phyloP scores from a whole-genome alignment of 2,113 vertebrate genomes.

The Melanerpes aurifrons region DNA sequence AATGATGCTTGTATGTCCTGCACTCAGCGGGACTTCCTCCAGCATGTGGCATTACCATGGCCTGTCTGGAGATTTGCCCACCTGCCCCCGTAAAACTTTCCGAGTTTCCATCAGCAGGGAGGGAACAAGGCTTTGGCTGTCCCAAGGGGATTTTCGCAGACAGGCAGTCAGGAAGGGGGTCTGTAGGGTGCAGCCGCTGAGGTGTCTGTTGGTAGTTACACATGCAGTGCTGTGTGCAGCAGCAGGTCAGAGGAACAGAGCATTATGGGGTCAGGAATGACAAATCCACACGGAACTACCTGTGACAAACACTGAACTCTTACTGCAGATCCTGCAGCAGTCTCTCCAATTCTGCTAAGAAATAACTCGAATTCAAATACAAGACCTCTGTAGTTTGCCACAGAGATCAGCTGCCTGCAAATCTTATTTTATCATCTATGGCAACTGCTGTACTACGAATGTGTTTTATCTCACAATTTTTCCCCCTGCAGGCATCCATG shows the following conservation, averaged over 20 bases:
- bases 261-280: fast-evolving
- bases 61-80: fast-evolving
- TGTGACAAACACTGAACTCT: background rate
- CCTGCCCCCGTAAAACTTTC: background rate
- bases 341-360: background rate
- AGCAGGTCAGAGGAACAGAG: fast-evolving
- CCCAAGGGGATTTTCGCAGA: background rate
- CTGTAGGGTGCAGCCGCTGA: fast-evolving
- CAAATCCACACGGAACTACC: background rate
- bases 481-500: background rate
- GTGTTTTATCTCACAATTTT: constrained; percentile 14
- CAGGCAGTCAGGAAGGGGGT: background rate
- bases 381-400: background rate
- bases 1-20: background rate
- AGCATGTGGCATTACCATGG: fast-evolving
- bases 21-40: background rate
- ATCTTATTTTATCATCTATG: background rate
- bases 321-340: background rate
- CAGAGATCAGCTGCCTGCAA: background rate
- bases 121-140: background rate
- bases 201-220: background rate
- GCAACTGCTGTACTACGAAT: background rate
- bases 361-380: background rate
- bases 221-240: background rate
- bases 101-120: background rate